A percentile compares a stretch with the other conserved stretches of the same genome.
Evolutionary conservation across 2,888 invertebrate species (phyloP).

Genomic region (Xylophagus ater): DNA sequence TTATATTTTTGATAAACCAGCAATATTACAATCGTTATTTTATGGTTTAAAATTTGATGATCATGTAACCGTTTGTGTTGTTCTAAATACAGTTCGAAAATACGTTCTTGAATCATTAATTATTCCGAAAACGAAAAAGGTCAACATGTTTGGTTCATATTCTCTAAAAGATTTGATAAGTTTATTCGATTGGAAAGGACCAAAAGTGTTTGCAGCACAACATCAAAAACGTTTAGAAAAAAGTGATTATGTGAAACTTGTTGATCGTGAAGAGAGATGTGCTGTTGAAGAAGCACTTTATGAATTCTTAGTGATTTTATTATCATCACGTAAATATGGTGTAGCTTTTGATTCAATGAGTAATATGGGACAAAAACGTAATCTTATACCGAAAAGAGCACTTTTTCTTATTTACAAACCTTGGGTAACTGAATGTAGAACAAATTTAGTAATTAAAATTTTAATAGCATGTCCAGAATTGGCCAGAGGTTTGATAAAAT

Average conservation of each 20-base stretch:
- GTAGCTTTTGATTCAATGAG: constrained; percentile 62
- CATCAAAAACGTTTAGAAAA: constrained; percentile 6
- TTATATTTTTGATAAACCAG: constrained; percentile 57
- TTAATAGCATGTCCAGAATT: constrained; percentile 61
- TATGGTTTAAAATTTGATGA: constrained; percentile 56
- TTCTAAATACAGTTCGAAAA: constrained; percentile 54
- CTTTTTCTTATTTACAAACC: constrained; percentile 54
- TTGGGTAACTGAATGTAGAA: constrained; percentile 55
- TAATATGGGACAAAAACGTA: constrained; percentile 30
- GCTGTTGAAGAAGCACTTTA: constrained; percentile 49
- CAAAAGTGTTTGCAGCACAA: constrained; percentile 36
- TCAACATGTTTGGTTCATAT: constrained; percentile 56
- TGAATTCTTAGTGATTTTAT: constrained; percentile 58
- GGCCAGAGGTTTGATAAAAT: constrained; percentile 36
- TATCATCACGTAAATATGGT: constrained; percentile 66
- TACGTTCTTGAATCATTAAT: constrained; percentile 53
- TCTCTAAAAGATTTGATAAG: constrained; percentile 55
- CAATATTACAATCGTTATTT: constrained; percentile 50
- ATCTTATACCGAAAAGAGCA: constrained; percentile 38
- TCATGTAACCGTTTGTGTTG: constrained; percentile 52
- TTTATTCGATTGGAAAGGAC: constrained; percentile 66
- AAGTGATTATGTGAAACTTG: constrained; percentile 1
- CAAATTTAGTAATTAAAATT: constrained; percentile 51
- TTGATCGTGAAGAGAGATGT: constrained; percentile 39
- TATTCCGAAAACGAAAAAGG: constrained; percentile 61